Percentiles rank a stretch among this genome's conserved stretches.
Conservation (phyloP, 2,113 vertebrate genomes). For the Oncorhynchus tshawytscha region DNA sequence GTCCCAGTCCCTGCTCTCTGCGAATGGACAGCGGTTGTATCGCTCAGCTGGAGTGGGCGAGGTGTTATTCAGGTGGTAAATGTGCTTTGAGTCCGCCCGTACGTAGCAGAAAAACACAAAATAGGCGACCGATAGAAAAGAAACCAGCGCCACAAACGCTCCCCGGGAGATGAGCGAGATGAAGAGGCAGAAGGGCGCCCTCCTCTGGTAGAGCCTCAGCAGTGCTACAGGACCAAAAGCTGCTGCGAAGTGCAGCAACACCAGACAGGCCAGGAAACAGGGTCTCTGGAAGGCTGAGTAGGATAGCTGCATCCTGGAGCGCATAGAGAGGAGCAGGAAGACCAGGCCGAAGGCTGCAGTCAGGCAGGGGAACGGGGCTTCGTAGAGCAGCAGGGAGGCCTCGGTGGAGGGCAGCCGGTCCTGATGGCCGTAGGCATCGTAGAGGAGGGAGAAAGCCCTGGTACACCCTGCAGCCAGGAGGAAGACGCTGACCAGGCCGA, state of each 20-base stretch:
- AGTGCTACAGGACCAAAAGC: constrained; percentile 76
- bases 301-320: constrained; percentile 74
- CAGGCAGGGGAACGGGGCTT: constrained; percentile 84
- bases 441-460: constrained; percentile 80
- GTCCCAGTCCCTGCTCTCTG: constrained; percentile 79
- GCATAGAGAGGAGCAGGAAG: constrained; percentile 84
- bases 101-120: constrained; percentile 82
- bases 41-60: constrained; percentile 76
- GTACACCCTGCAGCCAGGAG: constrained; percentile 75
- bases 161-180: constrained; percentile 82
- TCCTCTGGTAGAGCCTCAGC: constrained; percentile 72
- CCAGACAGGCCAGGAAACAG: constrained; percentile 76
- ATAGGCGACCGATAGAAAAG: constrained; percentile 78
- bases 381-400: constrained; percentile 76
- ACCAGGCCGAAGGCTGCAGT: constrained; percentile 82
- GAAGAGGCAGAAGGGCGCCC: constrained; percentile 74
- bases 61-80: constrained; percentile 79
- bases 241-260: constrained; percentile 78
- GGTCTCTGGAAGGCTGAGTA: constrained; percentile 78
- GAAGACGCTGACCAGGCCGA: constrained; percentile 80
- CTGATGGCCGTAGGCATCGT: constrained; percentile 81
- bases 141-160: constrained; percentile 78
- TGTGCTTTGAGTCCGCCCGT: constrained; percentile 76
- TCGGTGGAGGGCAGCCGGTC: constrained; percentile 72
- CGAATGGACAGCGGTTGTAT: constrained; percentile 79